Evolutionary conservation across 64 coral and sea anemone species (phyloP), one percentile per base, ranked within the genome.

Genomic region (Porites australiensis): DNA sequence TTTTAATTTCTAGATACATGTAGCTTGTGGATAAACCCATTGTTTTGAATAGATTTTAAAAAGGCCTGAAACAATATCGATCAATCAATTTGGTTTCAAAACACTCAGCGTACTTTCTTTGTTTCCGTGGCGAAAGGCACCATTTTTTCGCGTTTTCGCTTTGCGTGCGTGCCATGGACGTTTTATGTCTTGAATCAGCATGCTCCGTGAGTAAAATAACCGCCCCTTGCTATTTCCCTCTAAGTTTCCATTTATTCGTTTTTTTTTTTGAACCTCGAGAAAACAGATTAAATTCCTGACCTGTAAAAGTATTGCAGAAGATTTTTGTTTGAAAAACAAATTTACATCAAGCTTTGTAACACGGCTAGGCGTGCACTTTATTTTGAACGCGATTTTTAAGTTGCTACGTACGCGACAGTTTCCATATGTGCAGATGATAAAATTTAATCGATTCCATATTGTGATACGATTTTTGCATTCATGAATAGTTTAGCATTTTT

Each of bases 1-100:
- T 82, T 68, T 84, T 67, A 84, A 84, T 84, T 84, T 84, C 81
- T 84, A 37, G 44, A 20, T 84, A 67, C 81, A 84, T 51, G 81
- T 84, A 67, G 81, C 81, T 84, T 84, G 81, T 84, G 62, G 62
- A 23, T 84, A 21, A 68, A 21, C 57, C 79, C 37, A 84, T 84
- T 84, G 81, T 84, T 84, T 84, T 84, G 81, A 84, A 69, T 84
- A 84, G 81, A 84, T 84, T 84, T 84, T 84, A 68, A 61, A 80
- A 67, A 68, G 81, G 8, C 12, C n/a, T 7, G 48, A 47, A 65
- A 68, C 62, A 68, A 84, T 84, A 84, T 84, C 81, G 62, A 12
- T 68, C 81, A 68, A 52, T 84, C 46, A 80, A 21, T 84, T 70
- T 84, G 13, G 8, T 65, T 68, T 20, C 8, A 45, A 84, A 84